Percentiles rank a stretch among this genome's conserved stretches.
Conservation (phyloP, 2,797 vertebrate species). For the Rhinophrynus dorsalis region DNA sequence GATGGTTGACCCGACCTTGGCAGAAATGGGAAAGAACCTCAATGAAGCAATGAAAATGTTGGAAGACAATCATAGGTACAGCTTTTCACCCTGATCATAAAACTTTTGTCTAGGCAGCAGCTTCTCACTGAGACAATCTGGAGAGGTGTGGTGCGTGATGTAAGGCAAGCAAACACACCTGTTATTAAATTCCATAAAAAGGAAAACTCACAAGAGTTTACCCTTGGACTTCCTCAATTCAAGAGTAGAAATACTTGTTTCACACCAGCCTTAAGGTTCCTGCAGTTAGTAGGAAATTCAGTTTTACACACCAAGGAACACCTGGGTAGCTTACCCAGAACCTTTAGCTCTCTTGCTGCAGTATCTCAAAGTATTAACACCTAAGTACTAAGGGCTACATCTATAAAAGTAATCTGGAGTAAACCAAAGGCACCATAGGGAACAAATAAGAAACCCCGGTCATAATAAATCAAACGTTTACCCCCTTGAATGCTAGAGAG, state of each 20-base stretch:
- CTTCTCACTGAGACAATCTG: neutral
- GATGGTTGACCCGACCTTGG: constrained; percentile 83
- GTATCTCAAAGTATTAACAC: too few species aligned
- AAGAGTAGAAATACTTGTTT: neutral
- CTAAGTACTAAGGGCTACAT: too few species aligned
- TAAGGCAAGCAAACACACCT: neutral
- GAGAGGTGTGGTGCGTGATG: neutral
- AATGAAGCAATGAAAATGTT: constrained; percentile 92
- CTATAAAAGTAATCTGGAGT: too few species aligned
- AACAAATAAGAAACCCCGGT: too few species aligned
- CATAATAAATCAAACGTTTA: too few species aligned
- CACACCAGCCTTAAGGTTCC: neutral
- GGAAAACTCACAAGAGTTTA: neutral
- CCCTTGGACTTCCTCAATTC: neutral
- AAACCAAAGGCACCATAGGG: too few species aligned
- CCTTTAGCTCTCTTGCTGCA: too few species aligned
- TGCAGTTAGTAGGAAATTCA: too few species aligned
- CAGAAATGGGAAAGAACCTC: constrained; percentile 89
- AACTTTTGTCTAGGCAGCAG: neutral
- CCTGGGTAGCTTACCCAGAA: too few species aligned
- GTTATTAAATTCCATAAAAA: neutral
- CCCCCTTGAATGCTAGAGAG: too few species aligned
- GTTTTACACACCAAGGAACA: too few species aligned
- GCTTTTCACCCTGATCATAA: neutral
- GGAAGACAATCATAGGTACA: constrained; percentile 80